Conservation (phyloP, 2,888 invertebrate genomes). For the Cinara cedri region DNA sequence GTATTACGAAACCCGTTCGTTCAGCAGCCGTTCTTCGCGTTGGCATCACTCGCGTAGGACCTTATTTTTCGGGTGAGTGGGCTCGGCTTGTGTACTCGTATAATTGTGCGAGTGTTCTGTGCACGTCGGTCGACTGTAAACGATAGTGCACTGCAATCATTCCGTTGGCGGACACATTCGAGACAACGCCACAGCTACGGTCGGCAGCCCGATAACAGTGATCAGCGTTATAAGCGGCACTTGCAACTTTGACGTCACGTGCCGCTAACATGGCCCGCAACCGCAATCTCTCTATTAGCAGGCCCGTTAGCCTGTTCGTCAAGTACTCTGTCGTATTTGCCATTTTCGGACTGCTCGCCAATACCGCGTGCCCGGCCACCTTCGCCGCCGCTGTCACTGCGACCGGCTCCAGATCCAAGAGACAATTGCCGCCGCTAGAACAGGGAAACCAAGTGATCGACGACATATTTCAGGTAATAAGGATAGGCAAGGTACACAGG, state of each 20-base stretch:
- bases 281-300: neutral
- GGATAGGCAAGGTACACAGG: too few relatives aligned
- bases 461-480: conserved; percentile 51
- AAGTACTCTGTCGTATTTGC: too few relatives aligned
- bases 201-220: too few relatives aligned
- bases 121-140: neutral
- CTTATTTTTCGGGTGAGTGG: too few relatives aligned
- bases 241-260: neutral
- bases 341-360: neutral
- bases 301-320: neutral
- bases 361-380: too few relatives aligned
- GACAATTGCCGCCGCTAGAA: conserved; percentile 41
- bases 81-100: too few relatives aligned
- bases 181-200: neutral
- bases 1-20: too few relatives aligned
- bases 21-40: too few relatives aligned
- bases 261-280: too few relatives aligned
- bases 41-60: too few relatives aligned
- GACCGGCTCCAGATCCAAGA: neutral
- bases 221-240: too few relatives aligned
- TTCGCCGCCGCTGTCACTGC: too few relatives aligned
- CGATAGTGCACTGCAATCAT: neutral
- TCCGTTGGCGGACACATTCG: neutral
- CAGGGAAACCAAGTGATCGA: conserved; percentile 50
- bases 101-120: neutral